Evolutionary conservation across 64 coral and sea anemone genomes (phyloP), one percentile per base, ranked within the genome.

Genomic region (Dendronephthya gigantea): DNA sequence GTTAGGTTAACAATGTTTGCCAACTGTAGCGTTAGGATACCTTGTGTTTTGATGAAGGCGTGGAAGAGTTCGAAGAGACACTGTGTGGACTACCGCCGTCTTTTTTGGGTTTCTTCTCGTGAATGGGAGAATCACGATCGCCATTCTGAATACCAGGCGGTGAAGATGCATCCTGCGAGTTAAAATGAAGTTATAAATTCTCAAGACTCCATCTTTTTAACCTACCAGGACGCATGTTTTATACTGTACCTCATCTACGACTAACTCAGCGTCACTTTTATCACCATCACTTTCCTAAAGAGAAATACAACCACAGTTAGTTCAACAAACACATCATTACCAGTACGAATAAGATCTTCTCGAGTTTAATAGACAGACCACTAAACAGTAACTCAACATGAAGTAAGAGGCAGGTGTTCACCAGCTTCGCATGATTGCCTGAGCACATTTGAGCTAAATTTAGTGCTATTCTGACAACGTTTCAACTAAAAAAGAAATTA

Each of bases 241-340:
- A n/a, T n/a, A n/a, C n/a, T n/a, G 58, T 83, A 96, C 94, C 89
- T 97, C 94, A 91, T 98, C 95, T 13, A 98, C 95, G 35, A 98
- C 95, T 39, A 98, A 87, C 48, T 98, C 95, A 25, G 89, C 88
- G 79, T 98, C 95, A 72, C 95, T 98, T 72, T 98, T 98, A 41
- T 98, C 95, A 2, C 84, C 92, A 40, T 98, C 95, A 88, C 95
- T 98, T 79, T 98, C 95, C 95, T 98, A 58, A 48, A 84, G 82
- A 16, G 12, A 39, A 79, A 62, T 62, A 62, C 25, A 17, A 58
- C 0, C 25, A 62, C 25, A 4, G 55, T n/a, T 22, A 62, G 16
- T 23, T 62, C 10, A n/a, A n/a, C n/a, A 45, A 45, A 45, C 4
- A 45, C 4, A 45, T 11, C 11, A 45, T 45, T 45, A 45, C 41